Conservation (phyloP, 53 echinoderm and acorn worm genomes). For the Paelopatides confundens region DNA sequence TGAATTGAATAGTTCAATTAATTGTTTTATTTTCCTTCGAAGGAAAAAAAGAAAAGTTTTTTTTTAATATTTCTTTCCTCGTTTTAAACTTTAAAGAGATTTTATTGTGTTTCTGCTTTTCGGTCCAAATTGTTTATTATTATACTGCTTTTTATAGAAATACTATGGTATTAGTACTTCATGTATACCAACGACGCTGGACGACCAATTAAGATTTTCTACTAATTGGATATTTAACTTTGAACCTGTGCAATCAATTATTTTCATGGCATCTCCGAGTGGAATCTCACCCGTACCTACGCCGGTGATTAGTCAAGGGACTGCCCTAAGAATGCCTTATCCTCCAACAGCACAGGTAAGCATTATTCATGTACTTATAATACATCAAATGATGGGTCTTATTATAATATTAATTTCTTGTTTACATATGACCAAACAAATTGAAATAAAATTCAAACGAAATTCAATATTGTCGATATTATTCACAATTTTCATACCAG, state of each 20-base stretch:
- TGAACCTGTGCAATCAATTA: not conserved
- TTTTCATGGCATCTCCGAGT: constrained; percentile 40
- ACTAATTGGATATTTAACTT: constrained; percentile 15
- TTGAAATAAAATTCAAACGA: too few species aligned
- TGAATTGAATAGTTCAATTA: not conserved
- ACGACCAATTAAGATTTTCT: constrained; percentile 16
- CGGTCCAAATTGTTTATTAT: not conserved
- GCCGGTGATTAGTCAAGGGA: constrained; percentile 19
- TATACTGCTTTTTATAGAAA: not conserved
- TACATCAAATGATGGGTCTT: too few species aligned
- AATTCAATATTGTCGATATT: too few species aligned
- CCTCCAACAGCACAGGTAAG: constrained; percentile 47
- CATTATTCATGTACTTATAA: too few species aligned
- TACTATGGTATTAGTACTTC: not conserved
- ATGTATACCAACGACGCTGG: not conserved
- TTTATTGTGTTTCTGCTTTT: not conserved
- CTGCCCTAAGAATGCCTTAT: constrained; percentile 30
- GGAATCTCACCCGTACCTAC: constrained; percentile 40
- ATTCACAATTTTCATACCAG: too few species aligned
- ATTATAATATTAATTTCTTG: too few species aligned
- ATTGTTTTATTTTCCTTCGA: not conserved
- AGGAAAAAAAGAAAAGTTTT: not conserved
- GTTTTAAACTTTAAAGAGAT: not conserved
- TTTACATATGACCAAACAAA: too few species aligned
- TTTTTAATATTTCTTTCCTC: not conserved